A percentile compares a stretch with the other conserved stretches of the same genome.
Conservation (phyloP, 2,888 invertebrate genomes). For the Cancer borealis region DNA sequence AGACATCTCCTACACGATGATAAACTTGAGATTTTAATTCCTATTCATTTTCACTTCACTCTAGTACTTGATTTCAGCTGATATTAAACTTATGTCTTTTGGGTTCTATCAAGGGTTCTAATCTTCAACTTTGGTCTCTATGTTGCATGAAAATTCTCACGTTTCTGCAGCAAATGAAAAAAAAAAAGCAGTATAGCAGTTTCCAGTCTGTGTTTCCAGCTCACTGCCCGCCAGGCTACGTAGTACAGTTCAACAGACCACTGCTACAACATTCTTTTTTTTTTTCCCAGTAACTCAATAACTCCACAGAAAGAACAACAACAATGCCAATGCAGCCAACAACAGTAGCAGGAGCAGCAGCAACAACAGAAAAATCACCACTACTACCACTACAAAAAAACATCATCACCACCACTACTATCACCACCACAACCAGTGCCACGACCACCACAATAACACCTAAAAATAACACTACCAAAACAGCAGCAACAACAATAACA, state of each 20-base stretch:
- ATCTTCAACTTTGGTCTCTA: background rate
- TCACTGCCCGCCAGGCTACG: constrained; percentile 22
- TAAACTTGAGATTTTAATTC: too few species aligned
- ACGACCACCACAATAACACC: background rate
- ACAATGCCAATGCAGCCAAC: background rate
- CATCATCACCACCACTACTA: background rate
- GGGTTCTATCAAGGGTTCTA: too few species aligned
- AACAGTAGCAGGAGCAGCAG: background rate
- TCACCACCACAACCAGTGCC: background rate
- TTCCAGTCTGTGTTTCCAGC: background rate
- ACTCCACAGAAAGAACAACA: background rate
- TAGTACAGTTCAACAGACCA: background rate
- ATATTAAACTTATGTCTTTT: too few species aligned
- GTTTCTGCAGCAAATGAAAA: background rate
- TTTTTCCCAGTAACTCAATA: background rate
- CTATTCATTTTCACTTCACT: too few species aligned
- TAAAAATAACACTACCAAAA: background rate
- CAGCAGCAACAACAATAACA: background rate
- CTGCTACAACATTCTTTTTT: background rate
- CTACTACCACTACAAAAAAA: background rate
- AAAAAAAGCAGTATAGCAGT: background rate
- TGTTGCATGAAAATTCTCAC: background rate
- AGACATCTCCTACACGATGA: too few species aligned
- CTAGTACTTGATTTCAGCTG: too few species aligned
- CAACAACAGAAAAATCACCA: background rate